Conservation (phyloP, 2,888 invertebrate species). For the Lepidocyrtinus sp. region DNA sequence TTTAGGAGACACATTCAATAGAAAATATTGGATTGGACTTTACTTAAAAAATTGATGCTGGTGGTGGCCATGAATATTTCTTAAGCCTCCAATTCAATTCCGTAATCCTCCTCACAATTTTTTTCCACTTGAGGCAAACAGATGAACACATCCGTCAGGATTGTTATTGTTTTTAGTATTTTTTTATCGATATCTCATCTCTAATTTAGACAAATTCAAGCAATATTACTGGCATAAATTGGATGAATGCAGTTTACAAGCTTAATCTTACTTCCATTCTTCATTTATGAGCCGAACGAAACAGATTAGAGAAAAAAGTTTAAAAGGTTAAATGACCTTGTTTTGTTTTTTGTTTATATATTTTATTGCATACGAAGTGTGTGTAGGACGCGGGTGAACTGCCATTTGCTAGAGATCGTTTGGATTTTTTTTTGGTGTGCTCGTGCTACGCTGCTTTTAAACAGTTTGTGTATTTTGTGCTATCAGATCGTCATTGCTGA, state of each 20-base stretch:
- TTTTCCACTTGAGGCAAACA: no score
- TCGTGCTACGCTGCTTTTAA: background rate
- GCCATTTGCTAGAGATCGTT: no score
- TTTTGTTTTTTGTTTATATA: slow-evolving; percentile 15
- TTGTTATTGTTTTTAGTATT: no score
- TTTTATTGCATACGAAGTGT: background rate
- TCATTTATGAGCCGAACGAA: background rate
- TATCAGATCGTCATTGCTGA: background rate
- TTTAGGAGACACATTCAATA: no score
- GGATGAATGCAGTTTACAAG: background rate
- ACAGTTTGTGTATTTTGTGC: background rate
- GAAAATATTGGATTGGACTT: no score
- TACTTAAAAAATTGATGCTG: no score
- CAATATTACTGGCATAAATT: slow-evolving; percentile 3
- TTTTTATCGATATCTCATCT: no score
- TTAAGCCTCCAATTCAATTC: no score
- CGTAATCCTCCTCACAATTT: no score
- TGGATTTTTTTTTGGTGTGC: background rate
- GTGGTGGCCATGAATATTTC: no score
- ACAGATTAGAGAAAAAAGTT: slow-evolving; percentile 8
- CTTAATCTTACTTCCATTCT: background rate
- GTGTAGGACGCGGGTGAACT: background rate
- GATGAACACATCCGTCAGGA: no score
- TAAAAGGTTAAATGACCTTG: slow-evolving; percentile 57
- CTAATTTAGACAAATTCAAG: no score